phyloP scores from a whole-genome alignment of 2,888 invertebrate species.

The Strigamia transsilvanica region DNA sequence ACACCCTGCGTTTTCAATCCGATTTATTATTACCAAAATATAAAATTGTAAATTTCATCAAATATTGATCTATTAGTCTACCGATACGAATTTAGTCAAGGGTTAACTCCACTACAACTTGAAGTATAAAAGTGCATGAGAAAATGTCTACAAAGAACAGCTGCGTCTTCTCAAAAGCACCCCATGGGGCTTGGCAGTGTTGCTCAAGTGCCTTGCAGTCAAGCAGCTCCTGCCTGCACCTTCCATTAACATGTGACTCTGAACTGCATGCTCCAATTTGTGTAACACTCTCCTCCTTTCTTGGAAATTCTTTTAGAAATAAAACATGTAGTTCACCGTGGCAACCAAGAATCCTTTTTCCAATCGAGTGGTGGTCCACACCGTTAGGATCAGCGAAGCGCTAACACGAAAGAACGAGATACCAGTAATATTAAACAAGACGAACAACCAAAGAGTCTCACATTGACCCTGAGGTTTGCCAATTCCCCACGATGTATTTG shows the following conservation, averaged over 20 bases:
- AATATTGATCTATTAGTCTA: neutral
- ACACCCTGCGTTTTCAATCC: neutral
- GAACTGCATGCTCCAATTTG: neutral
- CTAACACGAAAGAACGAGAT: constrained; percentile 28
- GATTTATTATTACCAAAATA: neutral
- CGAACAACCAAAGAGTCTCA: neutral
- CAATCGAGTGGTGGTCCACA: constrained; percentile 5
- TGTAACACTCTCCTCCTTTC: neutral
- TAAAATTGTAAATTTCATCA: neutral
- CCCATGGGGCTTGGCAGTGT: constrained; percentile 17
- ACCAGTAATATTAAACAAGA: constrained; percentile 36
- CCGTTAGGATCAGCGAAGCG: constrained; percentile 8
- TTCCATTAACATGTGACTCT: constrained; percentile 49
- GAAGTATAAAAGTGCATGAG: neutral
- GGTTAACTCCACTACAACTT: constrained; percentile 18
- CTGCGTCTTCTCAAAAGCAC: constrained; percentile 42
- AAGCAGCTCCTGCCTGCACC: constrained; percentile 23
- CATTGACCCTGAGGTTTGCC: constrained; percentile 31
- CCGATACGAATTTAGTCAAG: neutral
- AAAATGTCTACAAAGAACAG: constrained; percentile 40
- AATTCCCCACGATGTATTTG: constrained; percentile 23
- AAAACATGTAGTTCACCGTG: neutral
- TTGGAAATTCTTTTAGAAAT: neutral
- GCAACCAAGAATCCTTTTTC: neutral
- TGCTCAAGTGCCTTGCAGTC: constrained; percentile 33